Evolutionary conservation across 2,113 vertebrate genomes (phyloP).

Genomic region (Geothlypis trichas): DNA sequence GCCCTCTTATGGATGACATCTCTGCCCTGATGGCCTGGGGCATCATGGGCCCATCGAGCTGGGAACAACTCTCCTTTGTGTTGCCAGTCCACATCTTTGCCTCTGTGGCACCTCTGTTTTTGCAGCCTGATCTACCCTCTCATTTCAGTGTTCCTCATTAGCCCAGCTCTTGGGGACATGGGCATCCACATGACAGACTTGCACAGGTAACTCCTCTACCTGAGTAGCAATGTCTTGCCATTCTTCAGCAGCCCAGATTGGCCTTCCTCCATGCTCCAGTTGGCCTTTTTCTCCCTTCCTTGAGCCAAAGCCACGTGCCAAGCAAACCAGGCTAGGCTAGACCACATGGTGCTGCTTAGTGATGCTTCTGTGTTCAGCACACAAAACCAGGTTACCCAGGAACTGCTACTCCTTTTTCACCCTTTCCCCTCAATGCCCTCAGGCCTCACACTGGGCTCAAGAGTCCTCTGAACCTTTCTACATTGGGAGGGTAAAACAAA

Average conservation of each 20-base stretch:
- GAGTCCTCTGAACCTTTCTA: neutral
- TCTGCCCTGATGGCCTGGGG: neutral
- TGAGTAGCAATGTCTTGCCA: accelerated
- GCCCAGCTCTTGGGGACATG: accelerated
- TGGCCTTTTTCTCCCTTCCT: neutral
- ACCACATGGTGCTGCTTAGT: neutral
- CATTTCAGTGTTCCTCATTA: accelerated
- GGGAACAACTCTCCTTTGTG: neutral
- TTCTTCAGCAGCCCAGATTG: neutral
- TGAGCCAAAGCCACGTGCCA: neutral
- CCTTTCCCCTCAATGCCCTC: neutral
- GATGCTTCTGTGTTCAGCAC: neutral
- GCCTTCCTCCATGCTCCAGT: neutral
- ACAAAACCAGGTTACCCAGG: neutral
- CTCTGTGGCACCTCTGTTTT: neutral
- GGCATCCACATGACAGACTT: accelerated
- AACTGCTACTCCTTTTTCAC: neutral
- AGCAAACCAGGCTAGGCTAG: neutral
- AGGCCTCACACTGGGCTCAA: neutral
- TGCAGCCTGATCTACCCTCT: neutral
- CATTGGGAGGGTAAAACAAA: neutral
- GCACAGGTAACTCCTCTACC: neutral
- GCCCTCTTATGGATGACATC: neutral
- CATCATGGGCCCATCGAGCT: neutral
- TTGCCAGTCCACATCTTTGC: accelerated